Conservation (phyloP, 92 coral and sea anemone species). For the Umimayanthus kanabou region DNA sequence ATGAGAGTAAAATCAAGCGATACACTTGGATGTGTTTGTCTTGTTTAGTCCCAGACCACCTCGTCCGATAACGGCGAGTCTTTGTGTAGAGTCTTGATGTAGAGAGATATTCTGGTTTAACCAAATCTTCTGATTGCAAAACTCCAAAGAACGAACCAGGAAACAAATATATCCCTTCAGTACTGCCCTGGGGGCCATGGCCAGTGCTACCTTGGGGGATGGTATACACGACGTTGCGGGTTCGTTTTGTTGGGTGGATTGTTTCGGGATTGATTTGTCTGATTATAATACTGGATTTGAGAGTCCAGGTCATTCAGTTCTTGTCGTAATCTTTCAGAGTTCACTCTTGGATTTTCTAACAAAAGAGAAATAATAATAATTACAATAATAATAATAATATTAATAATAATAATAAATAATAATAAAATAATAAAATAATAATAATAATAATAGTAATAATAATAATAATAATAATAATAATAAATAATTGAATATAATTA, state of each 20-base stretch:
- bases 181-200: neutral
- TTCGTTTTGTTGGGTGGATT: slow-evolving; percentile 28
- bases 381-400: neutral
- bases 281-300: slow-evolving; percentile 67
- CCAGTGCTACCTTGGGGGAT: slow-evolving; percentile 26
- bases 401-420: too few species aligned
- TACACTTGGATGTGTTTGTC: neutral
- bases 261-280: slow-evolving; percentile 50
- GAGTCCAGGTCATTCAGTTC: slow-evolving; percentile 65
- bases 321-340: slow-evolving; percentile 61
- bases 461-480: too few species aligned
- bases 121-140: neutral
- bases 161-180: neutral
- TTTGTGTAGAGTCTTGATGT: neutral
- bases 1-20: neutral
- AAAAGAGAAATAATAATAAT: neutral
- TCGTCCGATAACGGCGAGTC: neutral
- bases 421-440: neutral
- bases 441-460: neutral
- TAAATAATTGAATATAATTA: too few species aligned
- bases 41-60: neutral
- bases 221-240: slow-evolving; percentile 19
- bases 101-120: neutral
- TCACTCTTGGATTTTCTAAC: slow-evolving; percentile 11
- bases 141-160: neutral